phyloP scores from a whole-genome alignment of 37 sponge, comb jelly and placozoan species.

The Spongilla lacustris region DNA sequence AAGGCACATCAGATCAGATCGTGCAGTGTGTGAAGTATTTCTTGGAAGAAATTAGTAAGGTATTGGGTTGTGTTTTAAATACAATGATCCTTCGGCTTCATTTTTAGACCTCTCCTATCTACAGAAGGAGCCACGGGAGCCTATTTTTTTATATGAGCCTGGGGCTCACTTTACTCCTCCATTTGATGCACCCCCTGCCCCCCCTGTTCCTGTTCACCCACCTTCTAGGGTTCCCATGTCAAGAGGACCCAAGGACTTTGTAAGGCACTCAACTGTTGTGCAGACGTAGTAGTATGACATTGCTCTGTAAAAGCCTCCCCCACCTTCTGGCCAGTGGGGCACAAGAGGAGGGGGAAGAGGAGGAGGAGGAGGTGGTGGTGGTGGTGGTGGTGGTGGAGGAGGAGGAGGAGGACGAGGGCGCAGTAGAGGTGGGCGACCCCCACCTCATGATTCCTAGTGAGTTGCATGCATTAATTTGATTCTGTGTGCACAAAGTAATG shows the following conservation, averaged over 20 bases:
- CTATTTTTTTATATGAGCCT: constrained; percentile 69
- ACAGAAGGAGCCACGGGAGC: constrained; percentile 66
- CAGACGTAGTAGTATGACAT: not conserved
- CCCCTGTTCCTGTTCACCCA: not conserved
- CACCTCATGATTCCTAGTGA: constrained; percentile 26
- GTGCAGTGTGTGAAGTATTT: constrained; percentile 37
- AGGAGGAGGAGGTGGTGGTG: constrained; percentile 1
- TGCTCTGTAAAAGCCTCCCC: not conserved
- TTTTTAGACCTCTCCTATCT: not conserved
- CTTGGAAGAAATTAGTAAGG: constrained; percentile 66
- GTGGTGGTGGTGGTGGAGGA: no score
- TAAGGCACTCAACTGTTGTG: not conserved
- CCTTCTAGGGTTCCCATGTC: not conserved
- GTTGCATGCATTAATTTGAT: not conserved
- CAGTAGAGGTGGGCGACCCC: constrained; percentile 15
- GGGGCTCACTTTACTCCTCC: constrained; percentile 8
- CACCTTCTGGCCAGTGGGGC: not conserved
- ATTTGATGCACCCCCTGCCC: constrained; percentile 7
- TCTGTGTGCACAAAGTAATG: no score
- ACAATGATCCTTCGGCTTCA: not conserved
- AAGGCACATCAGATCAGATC: constrained; percentile 58
- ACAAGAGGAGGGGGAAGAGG: constrained; percentile 40
- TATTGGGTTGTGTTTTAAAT: constrained; percentile 2
- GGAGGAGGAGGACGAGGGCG: constrained; percentile 1
- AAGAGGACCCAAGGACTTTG: not conserved